A percentile compares a stretch with the other conserved stretches of the same genome.
Conservation (phyloP, 2,797 vertebrate genomes). For the Garrulus glandarius region DNA sequence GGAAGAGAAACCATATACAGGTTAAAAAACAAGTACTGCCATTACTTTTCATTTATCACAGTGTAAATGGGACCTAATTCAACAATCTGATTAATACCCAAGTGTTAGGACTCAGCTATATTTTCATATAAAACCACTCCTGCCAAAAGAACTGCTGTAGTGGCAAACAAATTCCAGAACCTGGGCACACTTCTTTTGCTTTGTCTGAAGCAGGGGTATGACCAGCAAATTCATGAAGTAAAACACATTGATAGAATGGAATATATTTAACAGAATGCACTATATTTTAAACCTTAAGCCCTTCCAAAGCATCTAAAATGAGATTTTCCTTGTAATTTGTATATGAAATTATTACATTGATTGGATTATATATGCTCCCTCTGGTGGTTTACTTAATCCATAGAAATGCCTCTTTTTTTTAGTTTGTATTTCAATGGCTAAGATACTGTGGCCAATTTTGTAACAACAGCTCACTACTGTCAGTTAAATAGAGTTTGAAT, state of each 20-base stretch:
- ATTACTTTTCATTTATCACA: background rate
- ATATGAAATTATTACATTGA: background rate
- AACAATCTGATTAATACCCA: background rate
- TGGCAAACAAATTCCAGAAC: background rate
- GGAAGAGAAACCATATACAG: background rate
- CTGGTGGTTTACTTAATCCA: conserved; percentile 39
- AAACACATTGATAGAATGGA: background rate
- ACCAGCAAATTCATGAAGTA: background rate
- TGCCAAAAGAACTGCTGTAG: background rate
- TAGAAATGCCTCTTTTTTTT: background rate
- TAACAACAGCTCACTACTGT: background rate
- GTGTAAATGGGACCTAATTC: background rate
- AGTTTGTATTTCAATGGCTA: background rate
- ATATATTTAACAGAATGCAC: background rate
- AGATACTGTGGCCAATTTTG: background rate
- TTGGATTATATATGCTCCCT: conserved; percentile 37
- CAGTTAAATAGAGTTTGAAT: background rate
- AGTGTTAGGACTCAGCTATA: background rate
- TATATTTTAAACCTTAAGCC: background rate
- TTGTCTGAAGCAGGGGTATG: background rate
- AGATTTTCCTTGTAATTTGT: conserved; percentile 1
- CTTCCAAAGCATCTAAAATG: background rate
- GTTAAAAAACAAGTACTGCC: background rate
- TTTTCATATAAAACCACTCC: background rate
- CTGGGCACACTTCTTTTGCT: background rate